Percentiles rank a stretch among this genome's conserved stretches.
These are phyloP conservation scores for Oryzias woworae DNA, from an alignment of 2,113 vertebrate species.

Conservation along the genomic window DNA sequence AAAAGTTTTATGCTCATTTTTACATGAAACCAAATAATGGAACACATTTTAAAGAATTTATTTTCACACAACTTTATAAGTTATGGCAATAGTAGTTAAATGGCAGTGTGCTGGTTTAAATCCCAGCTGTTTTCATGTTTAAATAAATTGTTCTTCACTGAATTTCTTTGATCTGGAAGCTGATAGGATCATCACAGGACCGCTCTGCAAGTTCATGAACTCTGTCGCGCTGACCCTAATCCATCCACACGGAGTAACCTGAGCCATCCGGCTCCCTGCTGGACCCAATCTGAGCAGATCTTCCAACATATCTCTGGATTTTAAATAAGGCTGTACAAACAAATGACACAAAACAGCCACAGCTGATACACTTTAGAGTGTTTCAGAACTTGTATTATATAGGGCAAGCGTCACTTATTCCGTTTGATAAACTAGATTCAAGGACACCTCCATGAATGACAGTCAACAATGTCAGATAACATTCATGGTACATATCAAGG, in stretches of 20 bases:
- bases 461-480: neutral
- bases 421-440: slow-evolving; percentile 91
- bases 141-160: neutral
- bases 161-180: slow-evolving; percentile 90
- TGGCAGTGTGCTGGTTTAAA: neutral
- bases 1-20: neutral
- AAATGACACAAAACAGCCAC: slow-evolving; percentile 1
- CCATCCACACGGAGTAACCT: slow-evolving; percentile 83
- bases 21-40: too few species aligned
- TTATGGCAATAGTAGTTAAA: too few species aligned
- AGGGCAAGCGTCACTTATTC: slow-evolving; percentile 85
- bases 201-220: slow-evolving; percentile 79
- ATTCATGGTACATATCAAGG: too few species aligned
- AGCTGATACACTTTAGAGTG: neutral
- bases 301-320: slow-evolving; percentile 86
- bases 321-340: slow-evolving; percentile 92
- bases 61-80: too few species aligned
- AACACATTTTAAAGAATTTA: too few species aligned
- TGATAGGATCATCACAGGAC: slow-evolving; percentile 85
- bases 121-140: neutral
- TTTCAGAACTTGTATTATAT: slow-evolving; percentile 59
- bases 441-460: slow-evolving; percentile 77
- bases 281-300: slow-evolving; percentile 81
- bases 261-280: slow-evolving; percentile 84
- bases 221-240: slow-evolving; percentile 72